Percentiles rank a stretch among this genome's conserved stretches.
Evolutionary conservation across 2,113 vertebrate genomes (phyloP).

Genomic region (Pantherophis guttatus): DNA sequence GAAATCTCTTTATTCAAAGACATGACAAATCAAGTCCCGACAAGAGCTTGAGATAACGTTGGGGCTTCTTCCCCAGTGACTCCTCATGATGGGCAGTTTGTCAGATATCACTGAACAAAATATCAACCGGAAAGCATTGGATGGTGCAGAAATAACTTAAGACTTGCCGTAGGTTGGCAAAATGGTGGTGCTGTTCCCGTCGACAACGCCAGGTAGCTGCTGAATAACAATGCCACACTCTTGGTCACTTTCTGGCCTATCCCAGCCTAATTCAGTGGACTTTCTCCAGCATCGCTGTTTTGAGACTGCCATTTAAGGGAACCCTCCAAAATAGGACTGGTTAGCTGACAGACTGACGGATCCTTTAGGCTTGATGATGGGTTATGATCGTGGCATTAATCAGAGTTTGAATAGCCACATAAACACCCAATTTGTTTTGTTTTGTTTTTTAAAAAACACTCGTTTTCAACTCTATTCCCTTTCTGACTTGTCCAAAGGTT

Average conservation of each 20-base stretch:
- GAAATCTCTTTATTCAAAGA: conserved; percentile 35
- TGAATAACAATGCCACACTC: conserved; percentile 17
- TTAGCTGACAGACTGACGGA: conserved; percentile 30
- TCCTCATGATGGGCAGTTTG: conserved; percentile 15
- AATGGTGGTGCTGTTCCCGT: conserved; percentile 35
- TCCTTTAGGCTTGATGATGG: conserved; percentile 37
- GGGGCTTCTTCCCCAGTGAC: conserved; percentile 49
- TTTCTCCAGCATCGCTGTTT: not conserved
- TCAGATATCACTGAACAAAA: conserved; percentile 28
- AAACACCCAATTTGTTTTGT: conserved; percentile 27
- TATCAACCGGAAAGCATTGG: not conserved
- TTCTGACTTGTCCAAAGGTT: conserved; percentile 47
- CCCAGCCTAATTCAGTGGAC: not conserved
- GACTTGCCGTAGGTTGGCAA: conserved; percentile 30
- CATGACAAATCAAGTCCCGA: not conserved
- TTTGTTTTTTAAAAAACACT: not conserved
- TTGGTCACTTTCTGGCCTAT: not conserved
- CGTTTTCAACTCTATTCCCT: not conserved
- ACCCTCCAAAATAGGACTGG: conserved; percentile 1
- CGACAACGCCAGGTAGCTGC: conserved; percentile 32
- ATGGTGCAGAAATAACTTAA: conserved; percentile 13
- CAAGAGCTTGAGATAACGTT: not conserved
- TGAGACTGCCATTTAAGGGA: conserved; percentile 15
- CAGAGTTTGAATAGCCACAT: conserved; percentile 33
- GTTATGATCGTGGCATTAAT: conserved; percentile 19